A percentile compares a stretch with the other conserved stretches of the same genome.
Conservation (phyloP, 2,113 vertebrate genomes). For the Psilopsiagon aymara region DNA sequence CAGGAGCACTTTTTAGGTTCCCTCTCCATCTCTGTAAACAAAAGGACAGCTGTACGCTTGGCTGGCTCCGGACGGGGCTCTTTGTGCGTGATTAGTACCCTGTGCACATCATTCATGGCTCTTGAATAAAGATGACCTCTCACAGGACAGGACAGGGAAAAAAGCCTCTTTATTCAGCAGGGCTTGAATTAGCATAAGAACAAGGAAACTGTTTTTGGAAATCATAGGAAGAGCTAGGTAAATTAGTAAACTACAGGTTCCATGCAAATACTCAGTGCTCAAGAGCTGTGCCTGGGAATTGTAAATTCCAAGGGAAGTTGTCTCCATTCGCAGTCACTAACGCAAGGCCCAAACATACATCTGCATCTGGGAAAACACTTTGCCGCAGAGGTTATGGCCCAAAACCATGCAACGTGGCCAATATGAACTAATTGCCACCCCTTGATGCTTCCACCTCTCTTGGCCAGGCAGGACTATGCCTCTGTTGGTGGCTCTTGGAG, state of each 20-base stretch:
- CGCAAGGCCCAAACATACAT: neutral
- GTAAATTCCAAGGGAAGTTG: neutral
- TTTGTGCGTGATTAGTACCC: slow-evolving; percentile 63
- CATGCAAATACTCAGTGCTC: neutral
- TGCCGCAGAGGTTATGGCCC: neutral
- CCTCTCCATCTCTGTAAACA: slow-evolving; percentile 55
- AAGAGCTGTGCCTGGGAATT: neutral
- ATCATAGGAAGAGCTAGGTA: slow-evolving; percentile 46
- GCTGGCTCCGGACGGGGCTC: slow-evolving; percentile 53
- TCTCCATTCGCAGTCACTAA: fast-evolving
- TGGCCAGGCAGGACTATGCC: neutral
- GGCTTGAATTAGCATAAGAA: slow-evolving; percentile 43
- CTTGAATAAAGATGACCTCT: slow-evolving; percentile 73
- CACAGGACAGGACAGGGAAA: neutral
- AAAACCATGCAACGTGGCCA: neutral
- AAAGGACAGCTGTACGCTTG: slow-evolving; percentile 72
- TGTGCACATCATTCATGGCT: slow-evolving; percentile 60
- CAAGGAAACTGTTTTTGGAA: slow-evolving; percentile 24
- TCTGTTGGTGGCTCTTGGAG: neutral
- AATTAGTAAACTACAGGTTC: slow-evolving; percentile 32
- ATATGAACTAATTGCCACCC: neutral
- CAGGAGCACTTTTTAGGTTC: slow-evolving; percentile 61
- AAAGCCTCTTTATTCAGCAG: slow-evolving; percentile 57
- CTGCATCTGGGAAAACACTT: neutral
- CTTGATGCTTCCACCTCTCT: neutral